A percentile compares a stretch with the other conserved stretches of the same genome.
These are phyloP conservation scores for Barbus barbus DNA, from an alignment of 2,113 vertebrate genomes.

Conservation along the genomic window DNA sequence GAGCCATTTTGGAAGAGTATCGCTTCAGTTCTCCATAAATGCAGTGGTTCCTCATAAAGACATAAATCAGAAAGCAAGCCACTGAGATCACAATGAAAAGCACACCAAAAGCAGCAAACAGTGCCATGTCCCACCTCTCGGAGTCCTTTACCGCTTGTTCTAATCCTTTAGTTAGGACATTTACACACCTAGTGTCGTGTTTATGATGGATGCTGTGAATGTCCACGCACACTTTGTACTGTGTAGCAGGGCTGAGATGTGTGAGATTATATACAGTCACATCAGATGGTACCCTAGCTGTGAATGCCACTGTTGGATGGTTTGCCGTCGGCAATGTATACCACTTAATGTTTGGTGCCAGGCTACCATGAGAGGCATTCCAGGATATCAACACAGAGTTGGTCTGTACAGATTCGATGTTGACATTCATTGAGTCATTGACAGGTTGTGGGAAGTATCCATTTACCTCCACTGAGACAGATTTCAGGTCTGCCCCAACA, in stretches of 20 bases:
- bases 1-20: constrained; percentile 78
- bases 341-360: constrained; percentile 91
- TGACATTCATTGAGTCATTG: constrained; percentile 81
- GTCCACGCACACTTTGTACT: constrained; percentile 92
- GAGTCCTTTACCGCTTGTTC: constrained; percentile 67
- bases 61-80: constrained; percentile 81
- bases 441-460: constrained; percentile 82
- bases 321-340: constrained; percentile 78
- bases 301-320: constrained; percentile 79
- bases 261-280: constrained; percentile 91
- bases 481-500: constrained; percentile 94
- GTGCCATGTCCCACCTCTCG: constrained; percentile 72
- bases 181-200: constrained; percentile 86
- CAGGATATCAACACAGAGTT: constrained; percentile 90
- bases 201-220: constrained; percentile 83
- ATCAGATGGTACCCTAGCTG: constrained; percentile 87
- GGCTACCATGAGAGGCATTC: constrained; percentile 84
- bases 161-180: constrained; percentile 88
- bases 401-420: constrained; percentile 81
- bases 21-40: constrained; percentile 74
- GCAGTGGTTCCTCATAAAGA: constrained; percentile 80
- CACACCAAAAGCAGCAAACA: constrained; percentile 81
- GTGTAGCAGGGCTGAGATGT: constrained; percentile 86
- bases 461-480: constrained; percentile 89
- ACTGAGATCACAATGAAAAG: constrained; percentile 82